Evolutionary conservation across 2,888 invertebrate species (phyloP), one percentile per base, ranked within the genome.

Genomic region (Cheilosia grossa): DNA sequence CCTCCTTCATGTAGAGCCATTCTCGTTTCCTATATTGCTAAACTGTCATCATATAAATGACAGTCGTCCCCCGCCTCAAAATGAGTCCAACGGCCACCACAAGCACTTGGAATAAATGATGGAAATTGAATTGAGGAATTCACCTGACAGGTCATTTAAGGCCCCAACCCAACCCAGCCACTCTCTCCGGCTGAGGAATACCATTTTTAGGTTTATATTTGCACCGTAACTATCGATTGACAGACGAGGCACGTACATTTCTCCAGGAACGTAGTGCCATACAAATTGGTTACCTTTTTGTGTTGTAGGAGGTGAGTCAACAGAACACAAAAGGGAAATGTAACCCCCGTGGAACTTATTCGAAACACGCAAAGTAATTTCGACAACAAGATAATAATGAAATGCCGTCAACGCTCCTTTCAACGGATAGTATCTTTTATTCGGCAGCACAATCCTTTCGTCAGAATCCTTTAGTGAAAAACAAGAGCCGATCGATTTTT

Each of bases 281-380:
- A 78, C 51, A 61, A 78, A 69, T 58, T 69, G 44, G 69, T 49
- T 78, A 63, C 54, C 78, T 63, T 78, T 66, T 37, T 53, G 49
- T 51, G 51, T 30, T 15, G 44, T 33, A 13, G 17, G n/a, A 33
- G 19, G 37, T 10, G 17, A 17, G 21, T n/a, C 51, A 53, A 37
- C 49, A 24, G 53, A 10, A 59, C 24, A 53, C 73, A 44, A 37
- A 47, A 17, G 64, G 47, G 24, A 69, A 70, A 77, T 66, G 61
- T 81, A 58, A 72, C 58, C 54, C 24, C 49, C 30, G 42, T 42
- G 63, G 72, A 82, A 82, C 73, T 74, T 64, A 85, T 80, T 81
- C 81, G 75, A 81, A 75, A 77, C 85, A 85, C 81, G 85, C 81
- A 85, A 85, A 85, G 75, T 85, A 85, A 81, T 85, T 81, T 85